Base-by-base conservation (phyloP, 2,797 vertebrate species). In the Glyptemys insculpta region DNA sequence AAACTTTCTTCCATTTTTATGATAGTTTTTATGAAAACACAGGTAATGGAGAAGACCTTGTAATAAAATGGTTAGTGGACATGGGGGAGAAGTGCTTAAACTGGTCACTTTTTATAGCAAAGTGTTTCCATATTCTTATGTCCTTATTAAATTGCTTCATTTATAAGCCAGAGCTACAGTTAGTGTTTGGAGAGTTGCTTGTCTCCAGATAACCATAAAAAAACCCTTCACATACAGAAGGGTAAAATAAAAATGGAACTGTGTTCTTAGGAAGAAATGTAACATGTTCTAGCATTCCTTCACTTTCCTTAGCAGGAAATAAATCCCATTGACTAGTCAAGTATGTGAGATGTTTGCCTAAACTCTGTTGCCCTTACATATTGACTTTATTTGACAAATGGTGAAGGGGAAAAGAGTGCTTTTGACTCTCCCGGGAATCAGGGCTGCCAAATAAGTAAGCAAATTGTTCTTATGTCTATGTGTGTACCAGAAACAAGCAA, bases 301-400 rank as follows among this genome's bases (percentile, higher is more conserved):
- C 44, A 49, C 29, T 49, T 81, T 87, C 37, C 25, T 0, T 53
- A 41, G 79, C 85, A n/a, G 15, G 18, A 91, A 85, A 84, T 41
- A 85, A 91, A 79, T 79, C 34, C 72, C 0, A 0, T 5, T n/a
- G 79, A 65, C 34, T 76, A 86, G 79, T n/a, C 47, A 83, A 91
- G 68, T 23, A 0, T 62, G 49, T 81, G 44, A 84, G 87, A 37
- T 91, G 81, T 97, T 95, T 95, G 76, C 79, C 87, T 93, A 44
- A 94, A 76, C 83, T 59, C 90, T 5, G 1, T 34, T 68, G 79
- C 87, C 90, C 62, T 91, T 59, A 41, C 49, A 2, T 90, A 50
- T 88, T 91, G 95, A 95, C 83, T 95, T 95, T 82, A 52, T 92
- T 65, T 86, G 90, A 87, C 95, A 93, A 95, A 96, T 81, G 90